phyloP scores from a whole-genome alignment of 2,888 invertebrate genomes.

The Eurytoma adleriae region DNA sequence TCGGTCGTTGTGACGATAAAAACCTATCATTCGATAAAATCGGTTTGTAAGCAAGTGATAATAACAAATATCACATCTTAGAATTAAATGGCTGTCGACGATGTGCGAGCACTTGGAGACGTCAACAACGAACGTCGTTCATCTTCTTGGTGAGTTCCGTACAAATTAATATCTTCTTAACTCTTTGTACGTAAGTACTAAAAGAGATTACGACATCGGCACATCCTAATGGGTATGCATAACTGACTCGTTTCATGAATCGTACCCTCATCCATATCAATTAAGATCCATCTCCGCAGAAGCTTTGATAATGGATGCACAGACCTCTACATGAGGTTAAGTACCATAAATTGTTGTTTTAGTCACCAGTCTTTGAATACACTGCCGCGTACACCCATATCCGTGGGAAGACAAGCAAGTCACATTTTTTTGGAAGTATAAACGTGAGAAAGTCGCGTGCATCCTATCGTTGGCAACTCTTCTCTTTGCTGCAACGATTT shows the following conservation, averaged over 20 bases:
- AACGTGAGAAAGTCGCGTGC: neutral
- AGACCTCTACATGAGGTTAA: conserved; percentile 43
- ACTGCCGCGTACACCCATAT: conserved; percentile 8
- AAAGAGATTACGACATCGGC: conserved; percentile 39
- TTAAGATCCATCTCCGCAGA: conserved; percentile 34
- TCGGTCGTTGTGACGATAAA: conserved; percentile 38
- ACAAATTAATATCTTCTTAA: conserved; percentile 46
- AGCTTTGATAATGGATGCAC: conserved; percentile 31
- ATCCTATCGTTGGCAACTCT: conserved; percentile 27
- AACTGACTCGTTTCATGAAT: conserved; percentile 35
- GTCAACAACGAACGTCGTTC: conserved; percentile 45
- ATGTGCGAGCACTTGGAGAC: conserved; percentile 45
- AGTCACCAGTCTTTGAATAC: conserved; percentile 54
- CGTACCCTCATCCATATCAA: conserved; percentile 51
- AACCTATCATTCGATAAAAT: conserved; percentile 34
- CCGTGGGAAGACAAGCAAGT: conserved; percentile 41
- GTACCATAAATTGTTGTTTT: conserved; percentile 56
- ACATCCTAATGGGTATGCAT: conserved; percentile 34
- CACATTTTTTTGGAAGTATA: conserved; percentile 28
- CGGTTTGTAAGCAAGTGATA: conserved; percentile 45
- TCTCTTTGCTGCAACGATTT: neutral
- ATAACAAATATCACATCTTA: conserved; percentile 56
- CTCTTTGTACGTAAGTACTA: conserved; percentile 52
- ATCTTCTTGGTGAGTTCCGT: conserved; percentile 39
- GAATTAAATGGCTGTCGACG: conserved; percentile 48